Evolutionary conservation across 2,797 vertebrate genomes (phyloP).

Genomic region (Syndactyla subalaris): DNA sequence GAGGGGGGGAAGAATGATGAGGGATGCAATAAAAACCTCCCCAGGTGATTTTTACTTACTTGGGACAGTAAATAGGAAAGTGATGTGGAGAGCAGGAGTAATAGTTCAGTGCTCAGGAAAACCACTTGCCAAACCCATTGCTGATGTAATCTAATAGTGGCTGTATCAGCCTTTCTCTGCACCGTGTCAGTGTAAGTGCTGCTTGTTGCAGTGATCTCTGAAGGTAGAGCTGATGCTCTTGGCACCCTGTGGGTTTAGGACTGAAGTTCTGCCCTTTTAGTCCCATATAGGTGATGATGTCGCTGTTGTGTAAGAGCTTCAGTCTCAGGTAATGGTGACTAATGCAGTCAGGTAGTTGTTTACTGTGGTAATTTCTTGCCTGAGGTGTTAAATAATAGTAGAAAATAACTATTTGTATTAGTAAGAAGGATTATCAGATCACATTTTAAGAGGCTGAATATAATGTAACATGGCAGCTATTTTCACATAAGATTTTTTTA

Average conservation of each 20-base stretch:
- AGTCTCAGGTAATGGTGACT: neutral
- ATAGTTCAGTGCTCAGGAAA: neutral
- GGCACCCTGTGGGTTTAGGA: neutral
- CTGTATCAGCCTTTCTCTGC: neutral
- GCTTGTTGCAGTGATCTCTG: neutral
- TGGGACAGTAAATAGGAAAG: neutral
- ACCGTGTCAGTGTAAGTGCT: rapidly evolving
- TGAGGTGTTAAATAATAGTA: neutral
- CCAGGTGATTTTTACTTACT: neutral
- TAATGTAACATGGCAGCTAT: rapidly evolving
- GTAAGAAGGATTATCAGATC: neutral
- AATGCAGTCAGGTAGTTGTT: neutral
- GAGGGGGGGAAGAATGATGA: neutral
- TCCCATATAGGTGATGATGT: neutral
- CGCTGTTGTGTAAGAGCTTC: neutral
- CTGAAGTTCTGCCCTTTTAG: neutral
- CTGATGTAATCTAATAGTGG: neutral
- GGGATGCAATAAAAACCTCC: neutral
- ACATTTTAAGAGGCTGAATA: neutral
- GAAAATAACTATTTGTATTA: neutral
- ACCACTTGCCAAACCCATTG: neutral
- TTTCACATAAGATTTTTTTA: neutral
- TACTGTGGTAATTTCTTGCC: neutral
- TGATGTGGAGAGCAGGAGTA: neutral
- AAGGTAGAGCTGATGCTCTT: neutral